phyloP scores from a whole-genome alignment of 2,797 vertebrate species.

The Fistularia commersonii region DNA sequence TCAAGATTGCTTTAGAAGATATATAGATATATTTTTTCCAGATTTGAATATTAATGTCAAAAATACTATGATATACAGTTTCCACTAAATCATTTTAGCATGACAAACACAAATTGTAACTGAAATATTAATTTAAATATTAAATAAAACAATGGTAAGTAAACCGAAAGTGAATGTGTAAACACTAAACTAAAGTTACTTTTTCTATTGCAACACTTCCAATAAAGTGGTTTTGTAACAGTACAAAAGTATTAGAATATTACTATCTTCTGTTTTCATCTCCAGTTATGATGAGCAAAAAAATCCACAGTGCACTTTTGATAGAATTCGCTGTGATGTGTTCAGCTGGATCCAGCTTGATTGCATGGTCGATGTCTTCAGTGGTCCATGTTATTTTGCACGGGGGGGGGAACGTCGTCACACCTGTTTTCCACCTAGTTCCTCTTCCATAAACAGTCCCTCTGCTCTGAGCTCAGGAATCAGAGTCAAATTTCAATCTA shows the following conservation, averaged over 20 bases:
- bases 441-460: constrained; percentile 19
- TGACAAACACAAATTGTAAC: constrained; percentile 97
- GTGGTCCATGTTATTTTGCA: constrained; percentile 77
- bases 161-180: constrained; percentile 89
- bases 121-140: constrained; percentile 99
- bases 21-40: constrained; percentile 84
- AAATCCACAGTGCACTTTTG: constrained; percentile 84
- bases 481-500: constrained; percentile 38
- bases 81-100: constrained; percentile 96
- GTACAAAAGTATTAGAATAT: constrained; percentile 90
- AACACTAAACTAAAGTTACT: constrained; percentile 95
- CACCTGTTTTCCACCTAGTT: constrained; percentile 23
- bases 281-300: constrained; percentile 88
- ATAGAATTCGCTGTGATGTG: constrained; percentile 60
- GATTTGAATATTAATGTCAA: constrained; percentile 98
- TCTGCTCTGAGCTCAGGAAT: constrained; percentile 36
- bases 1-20: constrained; percentile 83
- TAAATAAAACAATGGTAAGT: constrained; percentile 92
- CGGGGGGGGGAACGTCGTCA: constrained; percentile 14
- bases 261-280: constrained; percentile 76
- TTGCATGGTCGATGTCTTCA: constrained; percentile 59
- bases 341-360: constrained; percentile 51
- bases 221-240: constrained; percentile 96
- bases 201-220: constrained; percentile 98
- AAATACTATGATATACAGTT: constrained; percentile 99